These are phyloP conservation scores for Bombus consobrinus DNA, from an alignment of 1,140 invertebrate genomes.

Conservation along the genomic window DNA sequence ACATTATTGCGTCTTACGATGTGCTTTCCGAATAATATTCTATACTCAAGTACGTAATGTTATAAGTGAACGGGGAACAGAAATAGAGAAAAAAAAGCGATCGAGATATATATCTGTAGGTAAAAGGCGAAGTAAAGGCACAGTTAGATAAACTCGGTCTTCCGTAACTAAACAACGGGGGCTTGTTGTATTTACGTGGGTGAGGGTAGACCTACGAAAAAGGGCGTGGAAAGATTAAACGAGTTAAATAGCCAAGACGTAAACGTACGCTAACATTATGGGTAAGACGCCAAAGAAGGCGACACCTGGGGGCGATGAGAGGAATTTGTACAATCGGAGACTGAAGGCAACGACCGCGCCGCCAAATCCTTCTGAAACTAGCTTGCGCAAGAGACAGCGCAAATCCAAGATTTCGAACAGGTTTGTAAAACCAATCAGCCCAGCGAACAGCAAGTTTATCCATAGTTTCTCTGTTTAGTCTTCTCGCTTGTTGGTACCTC, in stretches of 20 bases:
- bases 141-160: slow-evolving; percentile 34
- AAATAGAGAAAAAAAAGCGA: neutral
- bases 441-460: slow-evolving; percentile 58
- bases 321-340: slow-evolving; percentile 74
- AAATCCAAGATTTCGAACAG: slow-evolving; percentile 72
- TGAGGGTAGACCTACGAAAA: slow-evolving; percentile 34
- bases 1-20: neutral
- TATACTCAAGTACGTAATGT: neutral
- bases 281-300: slow-evolving; percentile 77
- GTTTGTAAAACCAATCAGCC: slow-evolving; percentile 74
- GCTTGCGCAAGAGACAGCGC: slow-evolving; percentile 68
- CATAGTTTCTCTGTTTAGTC: slow-evolving; percentile 25
- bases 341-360: slow-evolving; percentile 69
- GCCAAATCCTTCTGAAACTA: slow-evolving; percentile 69
- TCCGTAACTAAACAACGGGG: slow-evolving; percentile 13
- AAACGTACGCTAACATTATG: slow-evolving; percentile 63
- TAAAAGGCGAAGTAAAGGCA: slow-evolving; percentile 30
- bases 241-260: slow-evolving; percentile 52
- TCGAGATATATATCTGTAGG: slow-evolving; percentile 13
- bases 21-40: neutral
- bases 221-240: slow-evolving; percentile 57
- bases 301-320: slow-evolving; percentile 78
- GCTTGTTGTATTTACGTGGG: slow-evolving; percentile 28
- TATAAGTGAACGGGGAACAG: neutral
- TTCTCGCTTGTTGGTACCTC: neutral